Evolutionary conservation across 2,797 vertebrate species (phyloP), one percentile per base, ranked within the genome.

Genomic region (Schizopygopsis malacanthus): DNA sequence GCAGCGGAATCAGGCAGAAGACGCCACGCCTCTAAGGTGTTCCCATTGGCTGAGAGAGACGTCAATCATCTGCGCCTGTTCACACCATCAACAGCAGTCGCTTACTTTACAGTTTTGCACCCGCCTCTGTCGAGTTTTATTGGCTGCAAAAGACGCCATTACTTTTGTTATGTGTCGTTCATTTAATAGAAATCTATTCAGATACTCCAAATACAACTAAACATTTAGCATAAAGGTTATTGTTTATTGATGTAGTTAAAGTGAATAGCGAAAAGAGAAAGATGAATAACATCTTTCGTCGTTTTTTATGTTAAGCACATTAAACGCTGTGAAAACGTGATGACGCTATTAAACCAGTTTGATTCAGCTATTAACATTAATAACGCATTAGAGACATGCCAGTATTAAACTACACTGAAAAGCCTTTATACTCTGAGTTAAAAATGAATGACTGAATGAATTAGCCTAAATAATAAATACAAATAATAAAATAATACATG

Each of bases 41-140:
- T 45, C 12, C 89, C 76, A 95, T 95, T 95, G 94, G 95, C 87
- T 85, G 52, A 73, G 76, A 75, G 41, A 15, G 6, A 76, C 71
- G 79, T 88, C 86, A 10, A 83, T 28, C 83, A 87, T 86, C 87
- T 69, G 83, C 90, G 61, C 90, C 91, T 87, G 89, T 89, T 61
- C 41, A 37, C 59, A 41, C 20, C 16, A 15, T 22, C 28, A 16
- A 4, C 71, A 28, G 13, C 71, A 8, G 13, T 1, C 43, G 13
- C n/a, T 11, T n/a, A 6, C 69, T 71, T 41, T 2, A 39, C 2
- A 33, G 28, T 22, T 76, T 4, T 37, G 39, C 9, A 20, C 5
- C 8, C 43, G 71, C 4, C 71, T 47, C 70, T 76, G 28, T 41
- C 33, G 75, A 56, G 75, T n/a, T 78, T 59, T 4, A 80, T 37